Evolutionary conservation across 2,113 vertebrate species (phyloP).

Genomic region (Pleuronectes platessa): DNA sequence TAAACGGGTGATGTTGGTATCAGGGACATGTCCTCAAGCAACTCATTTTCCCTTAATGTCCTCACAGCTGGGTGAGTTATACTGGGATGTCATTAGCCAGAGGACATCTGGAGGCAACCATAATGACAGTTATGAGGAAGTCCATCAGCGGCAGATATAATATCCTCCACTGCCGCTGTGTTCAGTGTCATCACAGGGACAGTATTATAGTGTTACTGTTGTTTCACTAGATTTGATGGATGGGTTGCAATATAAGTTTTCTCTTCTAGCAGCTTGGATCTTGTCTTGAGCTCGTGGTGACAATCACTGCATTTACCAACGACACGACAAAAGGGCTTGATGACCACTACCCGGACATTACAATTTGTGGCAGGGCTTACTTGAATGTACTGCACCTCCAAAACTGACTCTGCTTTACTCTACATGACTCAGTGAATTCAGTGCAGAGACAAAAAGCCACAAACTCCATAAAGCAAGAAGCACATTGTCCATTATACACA

Average conservation of each 20-base stretch:
- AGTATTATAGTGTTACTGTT: neutral
- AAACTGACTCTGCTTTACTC: too few relatives aligned
- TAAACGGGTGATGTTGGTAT: slow-evolving; percentile 16
- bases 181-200: neutral
- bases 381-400: too few relatives aligned
- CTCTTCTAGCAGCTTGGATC: neutral
- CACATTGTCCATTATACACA: too few relatives aligned
- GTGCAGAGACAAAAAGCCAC: too few relatives aligned
- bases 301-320: too few relatives aligned
- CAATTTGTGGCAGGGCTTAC: too few relatives aligned
- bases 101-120: slow-evolving; percentile 30
- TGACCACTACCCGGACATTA: too few relatives aligned
- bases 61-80: slow-evolving; percentile 20
- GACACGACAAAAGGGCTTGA: too few relatives aligned
- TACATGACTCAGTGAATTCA: too few relatives aligned
- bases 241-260: neutral
- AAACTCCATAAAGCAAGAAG: too few relatives aligned
- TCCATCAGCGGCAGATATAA: slow-evolving; percentile 22
- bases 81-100: slow-evolving; percentile 9
- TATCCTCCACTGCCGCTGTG: neutral
- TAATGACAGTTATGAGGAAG: slow-evolving; percentile 16
- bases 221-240: neutral
- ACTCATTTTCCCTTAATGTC: slow-evolving; percentile 24
- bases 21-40: slow-evolving; percentile 8
- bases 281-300: neutral